Evolutionary conservation across 2,888 invertebrate species (phyloP), one percentile per base, ranked within the genome.

Genomic region (Lucinisca nassula): DNA sequence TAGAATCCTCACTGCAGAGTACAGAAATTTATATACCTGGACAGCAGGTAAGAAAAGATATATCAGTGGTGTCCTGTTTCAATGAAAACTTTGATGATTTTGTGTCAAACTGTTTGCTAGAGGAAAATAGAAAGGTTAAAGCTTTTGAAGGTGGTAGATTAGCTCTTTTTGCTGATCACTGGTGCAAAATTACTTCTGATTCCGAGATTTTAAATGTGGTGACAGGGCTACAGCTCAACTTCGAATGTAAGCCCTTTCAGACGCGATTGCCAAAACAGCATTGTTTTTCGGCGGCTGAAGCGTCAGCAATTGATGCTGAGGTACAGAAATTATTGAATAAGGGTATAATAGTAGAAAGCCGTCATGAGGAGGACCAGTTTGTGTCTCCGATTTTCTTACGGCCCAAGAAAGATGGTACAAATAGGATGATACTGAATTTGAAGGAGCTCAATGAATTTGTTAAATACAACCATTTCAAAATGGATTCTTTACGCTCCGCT

Each of bases 351-450:
- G 30, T 17, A 55, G 38, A 70, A 61, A 76, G 51, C n/a, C 3
- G 70, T 12, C 24, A 38, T 76, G 72, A 77, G 21, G 27, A 40
- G 17, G 72, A 37, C 21, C 38, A 79, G 58, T 83, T 87, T 74
- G 72, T 86, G 30, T 86, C 86, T 21, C 82, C 82, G 55, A 86
- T 86, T 78, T 86, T 86, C 40, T 27, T 72, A 17, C 17, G 70
- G 37, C 72, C 55, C 3, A 86, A 86, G 30, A 82, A 79, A 76
- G 73, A 86, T 55, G 58, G 45, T 37, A 67, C 61, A 38, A n/a
- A 79, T 76, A n/a, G 86, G 38, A 37, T 79, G 27, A 86, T 86
- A 40, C 67, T 75, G 38, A 86, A 79, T 27, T 83, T 85, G 32
- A 79, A 82, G 70, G 40, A 61, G 14, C 40, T 82, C 27, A 82